Evolutionary conservation across 2,113 vertebrate species (phyloP).

Genomic region (Jacana jacana): DNA sequence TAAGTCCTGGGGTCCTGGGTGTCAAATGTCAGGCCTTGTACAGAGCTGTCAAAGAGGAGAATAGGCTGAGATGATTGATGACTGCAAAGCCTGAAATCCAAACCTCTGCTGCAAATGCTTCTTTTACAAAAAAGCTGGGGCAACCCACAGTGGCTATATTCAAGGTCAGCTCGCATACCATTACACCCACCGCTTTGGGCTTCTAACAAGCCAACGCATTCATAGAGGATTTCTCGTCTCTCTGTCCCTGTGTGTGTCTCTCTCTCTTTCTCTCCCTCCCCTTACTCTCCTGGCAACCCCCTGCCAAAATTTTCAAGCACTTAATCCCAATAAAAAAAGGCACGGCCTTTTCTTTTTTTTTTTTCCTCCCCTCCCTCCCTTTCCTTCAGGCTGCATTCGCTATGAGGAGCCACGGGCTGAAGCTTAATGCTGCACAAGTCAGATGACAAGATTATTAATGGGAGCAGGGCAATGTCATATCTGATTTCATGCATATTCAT

Average conservation of each 20-base stretch:
- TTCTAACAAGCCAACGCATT: constrained; percentile 78
- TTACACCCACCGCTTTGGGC: constrained; percentile 81
- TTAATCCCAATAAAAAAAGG: constrained; percentile 76
- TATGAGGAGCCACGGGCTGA: constrained; percentile 76
- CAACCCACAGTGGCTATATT: constrained; percentile 86
- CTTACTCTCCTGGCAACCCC: constrained; percentile 66
- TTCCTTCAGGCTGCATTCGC: constrained; percentile 76
- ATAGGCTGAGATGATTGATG: constrained; percentile 99
- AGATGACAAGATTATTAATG: constrained; percentile 99
- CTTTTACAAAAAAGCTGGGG: constrained; percentile 90
- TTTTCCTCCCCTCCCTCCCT: constrained; percentile 28
- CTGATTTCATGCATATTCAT: constrained; percentile 97
- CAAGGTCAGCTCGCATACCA: constrained; percentile 89
- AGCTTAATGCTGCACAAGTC: constrained; percentile 84
- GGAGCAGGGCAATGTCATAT: constrained; percentile 86
- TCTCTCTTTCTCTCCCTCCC: constrained; percentile 34
- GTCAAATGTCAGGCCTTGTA: constrained; percentile 99
- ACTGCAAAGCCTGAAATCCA: constrained; percentile 97
- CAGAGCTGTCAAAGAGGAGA: constrained; percentile 99
- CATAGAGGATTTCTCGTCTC: constrained; percentile 67
- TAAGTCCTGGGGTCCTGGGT: constrained; percentile 89
- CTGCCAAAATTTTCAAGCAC: constrained; percentile 77
- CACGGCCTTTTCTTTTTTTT: constrained; percentile 52
- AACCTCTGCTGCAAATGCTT: constrained; percentile 97
- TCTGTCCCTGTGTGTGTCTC: constrained; percentile 13